Base-by-base conservation (phyloP, 2,113 vertebrate genomes). In the Haemorhous mexicanus region DNA sequence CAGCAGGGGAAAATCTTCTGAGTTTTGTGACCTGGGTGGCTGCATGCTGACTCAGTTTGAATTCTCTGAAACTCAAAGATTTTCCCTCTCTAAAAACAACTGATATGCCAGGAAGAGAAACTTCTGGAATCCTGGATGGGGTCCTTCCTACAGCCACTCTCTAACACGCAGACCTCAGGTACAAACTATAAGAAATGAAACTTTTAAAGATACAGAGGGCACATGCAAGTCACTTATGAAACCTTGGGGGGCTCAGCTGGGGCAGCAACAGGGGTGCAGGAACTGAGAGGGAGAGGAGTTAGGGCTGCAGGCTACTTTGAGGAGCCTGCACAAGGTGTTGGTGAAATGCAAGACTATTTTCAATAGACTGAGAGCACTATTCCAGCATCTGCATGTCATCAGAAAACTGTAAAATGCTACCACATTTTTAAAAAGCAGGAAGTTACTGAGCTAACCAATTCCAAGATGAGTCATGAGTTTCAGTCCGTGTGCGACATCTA, bases 361-460 rank as follows among this genome's bases (percentile, higher is more conserved):
- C 24, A 27, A 20, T 11, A 81, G 66, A 61, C 6, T 10, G 47
- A 14, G 43, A 89, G 39, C 33, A 59, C n/a, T 74, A 41, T 53
- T 89, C 5, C 26, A 44, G 20, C 16, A 17, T 26, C 33, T 76
- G 47, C 28, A 32, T 11, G 43, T 68, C 61, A 72, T 32, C 62
- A 68, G 30, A 79, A 96, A 93, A 87, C 6, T 64, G 19, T 26
- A 72, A 87, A 93, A 91, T 24, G 19, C 15, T 77, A 87, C 77
- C 53, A 35, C 5, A n/a, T 52, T 66, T 87, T 78, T 66, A 28
- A 73, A 87, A 76, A n/a, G 10, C 33, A 70, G 50, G 69, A 91
- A 92, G 75, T 62, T 22, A 74, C 27, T 5, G 0, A 84, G 24
- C 7, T 69, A 76, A 56, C 5, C 73, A 64, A 22, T 41, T 53